Base-by-base conservation (phyloP, 1,140 invertebrate genomes). In the Tetramorium alpestre region DNA sequence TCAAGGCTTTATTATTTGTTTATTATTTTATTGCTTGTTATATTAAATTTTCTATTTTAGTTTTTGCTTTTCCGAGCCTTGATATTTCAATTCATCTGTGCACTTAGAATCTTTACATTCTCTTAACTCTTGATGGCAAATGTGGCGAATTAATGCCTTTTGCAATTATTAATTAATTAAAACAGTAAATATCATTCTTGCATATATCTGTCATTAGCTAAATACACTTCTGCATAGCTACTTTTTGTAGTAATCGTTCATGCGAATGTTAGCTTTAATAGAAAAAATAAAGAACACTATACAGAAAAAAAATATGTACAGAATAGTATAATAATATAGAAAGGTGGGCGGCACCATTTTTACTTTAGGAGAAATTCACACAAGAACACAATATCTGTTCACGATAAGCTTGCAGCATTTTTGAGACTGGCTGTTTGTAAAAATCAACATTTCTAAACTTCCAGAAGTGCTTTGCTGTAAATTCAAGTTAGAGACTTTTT, bases 1-100 rank as follows among this genome's bases (percentile, higher is more conserved):
- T 22, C 80, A 89, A 90, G 87, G 92, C 91, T 91, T 91, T 64
- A 82, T 70, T 91, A 92, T 86, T 87, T 88, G 10, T 89, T 91
- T 92, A n/a, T 88, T 72, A 76, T 65, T 60, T 90, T 76, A 64
- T 4, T 69, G 69, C 73, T 88, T n/a, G 80, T 69, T 81, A 54
- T 76, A 85, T 86, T 84, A 70, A 22, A 28, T 56, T 51, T 82
- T 91, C 49, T 60, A 38, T 87, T 85, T 87, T 78, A 81, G 33
- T 33, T 33, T 38, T 76, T 76, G 86, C 80, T 82, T 91, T 82
- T 91, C 85, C 33, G 22, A 69, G 47, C 60, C 58, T 87, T 72
- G 69, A 85, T 86, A 13, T 72, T 67, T 86, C 16, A 47, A 67
- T 80, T 8, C 16, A 70, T 58, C 10, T 80, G 38, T 86, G 76